Percentiles rank a stretch among this genome's conserved stretches.
phyloP scores from a whole-genome alignment of 2,888 invertebrate genomes.

The Atethmia centrago region DNA sequence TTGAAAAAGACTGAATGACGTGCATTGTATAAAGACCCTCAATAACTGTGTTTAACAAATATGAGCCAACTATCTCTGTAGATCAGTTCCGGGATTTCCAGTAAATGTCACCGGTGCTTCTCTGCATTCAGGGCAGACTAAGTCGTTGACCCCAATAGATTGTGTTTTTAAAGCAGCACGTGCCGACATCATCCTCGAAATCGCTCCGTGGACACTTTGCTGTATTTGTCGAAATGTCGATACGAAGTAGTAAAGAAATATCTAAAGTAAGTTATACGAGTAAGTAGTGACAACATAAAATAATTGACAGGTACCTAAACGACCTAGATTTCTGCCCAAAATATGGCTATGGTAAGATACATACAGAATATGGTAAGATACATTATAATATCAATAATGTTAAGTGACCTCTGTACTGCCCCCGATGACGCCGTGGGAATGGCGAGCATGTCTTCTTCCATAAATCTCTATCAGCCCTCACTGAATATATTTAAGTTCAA shows the following conservation, averaged over 20 bases:
- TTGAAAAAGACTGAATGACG: too few species aligned
- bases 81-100: not conserved
- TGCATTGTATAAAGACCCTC: too few species aligned
- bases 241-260: too few species aligned
- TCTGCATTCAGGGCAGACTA: conserved; percentile 1
- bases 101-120: not conserved
- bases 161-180: conserved; percentile 10
- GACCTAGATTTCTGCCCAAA: not conserved
- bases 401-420: too few species aligned
- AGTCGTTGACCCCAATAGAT: conserved; percentile 9
- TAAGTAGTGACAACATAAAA: not conserved
- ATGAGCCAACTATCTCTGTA: not conserved
- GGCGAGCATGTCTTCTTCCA: not conserved
- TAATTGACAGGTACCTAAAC: not conserved
- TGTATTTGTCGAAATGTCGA: not conserved
- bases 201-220: not conserved
- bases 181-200: conserved; percentile 15
- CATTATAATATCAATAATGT: too few species aligned
- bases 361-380: too few species aligned
- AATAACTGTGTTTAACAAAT: not conserved
- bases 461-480: not conserved
- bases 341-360: not conserved
- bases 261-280: too few species aligned
- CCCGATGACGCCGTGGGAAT: too few species aligned
- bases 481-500: not conserved